Evolutionary conservation across 2,797 vertebrate genomes (phyloP), one percentile per base, ranked within the genome.

Genomic region (Simalia tracyae): DNA sequence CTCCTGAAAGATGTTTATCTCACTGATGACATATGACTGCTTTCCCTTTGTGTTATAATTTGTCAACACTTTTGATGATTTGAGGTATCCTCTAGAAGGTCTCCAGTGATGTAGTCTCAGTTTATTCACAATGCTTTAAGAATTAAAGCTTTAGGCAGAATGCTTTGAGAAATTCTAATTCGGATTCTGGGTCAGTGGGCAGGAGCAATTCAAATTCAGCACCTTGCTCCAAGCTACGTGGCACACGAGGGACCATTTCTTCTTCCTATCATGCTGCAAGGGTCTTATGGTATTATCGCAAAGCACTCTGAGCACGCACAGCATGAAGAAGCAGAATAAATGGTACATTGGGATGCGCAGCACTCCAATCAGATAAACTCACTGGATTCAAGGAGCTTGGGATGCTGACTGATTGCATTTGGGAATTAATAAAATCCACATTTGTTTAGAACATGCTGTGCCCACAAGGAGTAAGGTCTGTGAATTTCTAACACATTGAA

Each of bases 281-380:
- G 93, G 89, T 96, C 95, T 97, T 96, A 96, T 94, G 92, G 95
- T 94, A 95, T 95, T 94, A 96, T 92, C 89, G 93, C 95, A 95
- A 96, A 96, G 93, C 86, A 91, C 94, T 95, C 94, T 3, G 87
- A 96, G 95, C 93, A 95, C 92, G 94, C 96, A 95, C 96, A 97
- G 96, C 93, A 93, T 95, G 95, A 96, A 95, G 95, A 95, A 97
- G 94, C 93, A 94, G 94, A 95, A 96, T 93, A 89, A 76, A 92
- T 95, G 93, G 95, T 95, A 93, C 94, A 76, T 95, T 93, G 85
- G 93, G 91, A 94, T 94, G 93, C 91, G 93, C 87, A 64, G 94
- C 95, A 95, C 94, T 97, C 94, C 93, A 95, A 96, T 95, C 95
- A 96, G 96, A 95, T 96, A 96, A 95, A 96, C 93, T 97, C 93